phyloP scores from a whole-genome alignment of 1,140 invertebrate genomes.

The Acromyrmex echinatior region DNA sequence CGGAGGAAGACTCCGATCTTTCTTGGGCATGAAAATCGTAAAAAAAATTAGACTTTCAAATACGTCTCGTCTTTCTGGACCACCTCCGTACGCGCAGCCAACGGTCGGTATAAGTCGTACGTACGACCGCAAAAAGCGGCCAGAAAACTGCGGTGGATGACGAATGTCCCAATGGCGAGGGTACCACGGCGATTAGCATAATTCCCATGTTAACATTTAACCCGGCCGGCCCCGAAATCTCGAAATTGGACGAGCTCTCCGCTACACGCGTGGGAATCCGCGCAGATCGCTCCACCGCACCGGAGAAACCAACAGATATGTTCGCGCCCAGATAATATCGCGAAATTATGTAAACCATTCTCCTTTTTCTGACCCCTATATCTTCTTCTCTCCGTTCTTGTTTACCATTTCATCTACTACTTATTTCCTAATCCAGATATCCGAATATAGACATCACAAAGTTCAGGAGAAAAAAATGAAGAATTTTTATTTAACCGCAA shows the following conservation, averaged over 20 bases:
- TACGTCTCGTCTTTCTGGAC: constrained; percentile 62
- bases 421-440: constrained; percentile 8
- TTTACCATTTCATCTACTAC: background rate
- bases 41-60: constrained; percentile 75
- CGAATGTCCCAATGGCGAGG: constrained; percentile 78
- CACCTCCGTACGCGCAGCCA: constrained; percentile 57
- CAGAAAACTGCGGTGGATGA: constrained; percentile 75
- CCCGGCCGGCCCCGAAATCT: constrained; percentile 74
- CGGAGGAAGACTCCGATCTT: constrained; percentile 43
- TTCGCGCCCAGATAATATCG: constrained; percentile 70
- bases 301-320: constrained; percentile 58
- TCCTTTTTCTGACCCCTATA: constrained; percentile 50
- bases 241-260: constrained; percentile 74
- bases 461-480: background rate
- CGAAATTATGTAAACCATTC: constrained; percentile 72
- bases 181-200: constrained; percentile 80
- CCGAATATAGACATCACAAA: background rate
- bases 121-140: constrained; percentile 59
- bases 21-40: constrained; percentile 39
- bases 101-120: constrained; percentile 66
- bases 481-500: background rate
- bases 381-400: background rate
- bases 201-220: constrained; percentile 85
- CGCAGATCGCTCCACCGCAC: constrained; percentile 23
- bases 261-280: constrained; percentile 68